Evolutionary conservation across 2,888 invertebrate genomes (phyloP), one percentile per base, ranked within the genome.

Genomic region (Boloria euphrosyne): DNA sequence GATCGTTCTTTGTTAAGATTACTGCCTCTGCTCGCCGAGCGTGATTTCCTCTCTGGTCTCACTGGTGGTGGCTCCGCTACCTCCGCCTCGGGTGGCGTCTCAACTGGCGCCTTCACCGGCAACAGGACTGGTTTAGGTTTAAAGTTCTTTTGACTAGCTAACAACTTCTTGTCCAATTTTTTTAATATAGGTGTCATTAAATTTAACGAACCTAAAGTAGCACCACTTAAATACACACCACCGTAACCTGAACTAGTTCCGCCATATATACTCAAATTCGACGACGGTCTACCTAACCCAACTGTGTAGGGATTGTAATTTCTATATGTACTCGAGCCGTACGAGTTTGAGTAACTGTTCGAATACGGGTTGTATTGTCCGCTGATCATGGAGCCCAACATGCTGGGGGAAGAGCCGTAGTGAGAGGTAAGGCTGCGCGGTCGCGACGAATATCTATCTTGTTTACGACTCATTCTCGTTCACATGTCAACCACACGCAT

Each of bases 181-280:
- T 91, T 91, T 68, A 91, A 81, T 78, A 90, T 93, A 50, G 94
- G 93, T 43, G 93, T 90, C 80, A 93, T 90, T 61, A 94, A 87
- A 83, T 93, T 94, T 51, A 93, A 86, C 3, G 94, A 94, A 22
- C 93, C 90, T 62, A 94, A 84, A 4, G 93, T 83, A 38, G 92
- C 92, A 47, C 94, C 92, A 65, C 95, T 95, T 71, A 95, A 86
- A 66, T 94, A 94, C 31, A 95, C 88, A 57, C 95, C 95, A 13
- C 95, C 95, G 76, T 95, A 95, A 6, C 95, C 95, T 4, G 94
- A 94, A 69, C 93, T 85, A 0, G 94, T 94, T 44, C 94, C 94
- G 3, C 94, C 94, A 69, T 95, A 95, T 65, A 94, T 90, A n/a
- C 90, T 88, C 54, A 87, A 79, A 72, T 86, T 87, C 5, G 88